Conservation (phyloP, 2,888 invertebrate genomes). For the Epinotia nisella region DNA sequence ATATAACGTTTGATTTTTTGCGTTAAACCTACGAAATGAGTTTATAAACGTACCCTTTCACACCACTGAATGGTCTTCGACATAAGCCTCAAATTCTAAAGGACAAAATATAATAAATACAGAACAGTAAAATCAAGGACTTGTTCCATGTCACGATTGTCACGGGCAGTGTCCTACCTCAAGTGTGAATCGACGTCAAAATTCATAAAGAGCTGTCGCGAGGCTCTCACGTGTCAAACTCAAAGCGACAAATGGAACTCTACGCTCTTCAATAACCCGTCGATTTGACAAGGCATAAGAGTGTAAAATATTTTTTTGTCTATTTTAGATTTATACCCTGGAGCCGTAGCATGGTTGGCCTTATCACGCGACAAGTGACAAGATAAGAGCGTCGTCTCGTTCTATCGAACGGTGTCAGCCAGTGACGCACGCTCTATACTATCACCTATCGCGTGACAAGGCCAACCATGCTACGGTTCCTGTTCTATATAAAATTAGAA, state of each 20-base stretch:
- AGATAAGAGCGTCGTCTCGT: too few species aligned
- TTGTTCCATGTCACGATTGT: constrained; percentile 13
- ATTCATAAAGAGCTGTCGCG: constrained; percentile 21
- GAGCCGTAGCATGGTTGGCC: too few species aligned
- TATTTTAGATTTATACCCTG: too few species aligned
- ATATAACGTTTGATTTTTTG: too few species aligned
- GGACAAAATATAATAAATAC: not conserved
- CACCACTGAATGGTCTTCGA: not conserved
- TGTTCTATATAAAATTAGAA: too few species aligned
- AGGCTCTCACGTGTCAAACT: constrained; percentile 13
- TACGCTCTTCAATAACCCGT: constrained; percentile 4
- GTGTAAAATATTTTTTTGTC: not conserved
- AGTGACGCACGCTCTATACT: too few species aligned
- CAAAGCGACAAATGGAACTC: constrained; percentile 9
- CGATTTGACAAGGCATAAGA: not conserved
- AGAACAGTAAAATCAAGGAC: not conserved
- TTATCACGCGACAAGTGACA: too few species aligned
- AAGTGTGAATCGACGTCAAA: constrained; percentile 24
- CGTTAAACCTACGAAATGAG: too few species aligned
- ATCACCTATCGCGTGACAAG: too few species aligned
- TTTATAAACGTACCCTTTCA: too few species aligned
- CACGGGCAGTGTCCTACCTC: constrained; percentile 21
- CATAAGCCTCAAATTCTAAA: not conserved
- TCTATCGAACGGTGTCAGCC: too few species aligned
- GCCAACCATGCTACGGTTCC: too few species aligned